A percentile compares a stretch with the other conserved stretches of the same genome.
Evolutionary conservation across 64 coral and sea anemone species (phyloP).

Genomic region (Trachythela sp.): DNA sequence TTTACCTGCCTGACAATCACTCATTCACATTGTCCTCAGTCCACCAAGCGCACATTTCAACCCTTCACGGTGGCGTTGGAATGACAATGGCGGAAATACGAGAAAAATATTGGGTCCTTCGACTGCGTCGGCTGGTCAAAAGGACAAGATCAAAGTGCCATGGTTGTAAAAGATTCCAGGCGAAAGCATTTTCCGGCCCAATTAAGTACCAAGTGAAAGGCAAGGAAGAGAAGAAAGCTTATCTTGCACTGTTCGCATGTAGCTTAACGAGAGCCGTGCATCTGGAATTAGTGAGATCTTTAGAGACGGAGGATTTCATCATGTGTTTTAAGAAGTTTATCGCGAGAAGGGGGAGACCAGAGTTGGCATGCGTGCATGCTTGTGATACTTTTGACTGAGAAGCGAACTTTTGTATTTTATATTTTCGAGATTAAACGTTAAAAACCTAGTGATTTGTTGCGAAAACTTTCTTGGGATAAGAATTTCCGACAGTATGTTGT

Average conservation of each 20-base stretch:
- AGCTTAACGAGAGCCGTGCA: constrained; percentile 6
- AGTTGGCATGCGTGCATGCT: background rate
- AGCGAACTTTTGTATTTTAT: too few species aligned
- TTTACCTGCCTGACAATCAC: background rate
- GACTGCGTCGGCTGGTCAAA: background rate
- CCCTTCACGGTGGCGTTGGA: background rate
- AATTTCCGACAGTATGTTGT: too few species aligned
- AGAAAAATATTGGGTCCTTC: background rate
- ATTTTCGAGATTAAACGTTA: too few species aligned
- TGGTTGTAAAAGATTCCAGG: background rate
- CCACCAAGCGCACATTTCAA: background rate
- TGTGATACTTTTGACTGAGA: too few species aligned
- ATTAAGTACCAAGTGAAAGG: background rate
- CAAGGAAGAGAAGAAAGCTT: background rate
- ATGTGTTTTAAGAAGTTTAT: background rate
- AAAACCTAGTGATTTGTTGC: too few species aligned
- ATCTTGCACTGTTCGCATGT: background rate
- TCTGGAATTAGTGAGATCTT: background rate
- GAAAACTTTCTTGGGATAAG: too few species aligned
- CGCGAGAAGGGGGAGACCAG: background rate
- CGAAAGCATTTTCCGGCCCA: background rate
- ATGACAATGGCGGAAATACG: background rate
- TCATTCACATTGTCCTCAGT: background rate
- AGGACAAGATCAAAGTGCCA: background rate
- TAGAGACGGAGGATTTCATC: background rate